Conservation (phyloP, 2,888 invertebrate species). For the Selenia dentaria region DNA sequence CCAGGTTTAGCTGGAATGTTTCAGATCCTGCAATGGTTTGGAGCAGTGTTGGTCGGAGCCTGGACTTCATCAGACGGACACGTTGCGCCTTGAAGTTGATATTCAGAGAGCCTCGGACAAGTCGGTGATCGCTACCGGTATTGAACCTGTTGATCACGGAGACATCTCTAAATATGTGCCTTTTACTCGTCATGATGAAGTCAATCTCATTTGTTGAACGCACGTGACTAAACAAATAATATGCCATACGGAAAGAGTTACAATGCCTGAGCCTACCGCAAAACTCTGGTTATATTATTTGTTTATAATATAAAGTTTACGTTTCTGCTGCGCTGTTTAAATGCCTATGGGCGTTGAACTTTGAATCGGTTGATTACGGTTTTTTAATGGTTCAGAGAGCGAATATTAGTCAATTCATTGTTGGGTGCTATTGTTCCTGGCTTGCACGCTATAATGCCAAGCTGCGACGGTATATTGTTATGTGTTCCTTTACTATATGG, state of each 20-base stretch:
- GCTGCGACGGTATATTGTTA: conserved; percentile 34
- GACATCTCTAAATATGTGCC: too few species aligned
- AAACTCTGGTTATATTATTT: conserved; percentile 73
- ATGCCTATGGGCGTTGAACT: conserved; percentile 70
- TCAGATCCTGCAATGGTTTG: too few species aligned
- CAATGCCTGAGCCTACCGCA: conserved; percentile 74
- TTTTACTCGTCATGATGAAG: too few species aligned
- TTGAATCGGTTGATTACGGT: conserved; percentile 74
- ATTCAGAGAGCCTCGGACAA: too few species aligned
- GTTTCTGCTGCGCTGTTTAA: conserved; percentile 56
- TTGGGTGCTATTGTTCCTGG: conserved; percentile 48
- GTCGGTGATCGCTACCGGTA: too few species aligned
- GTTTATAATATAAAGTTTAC: conserved; percentile 76
- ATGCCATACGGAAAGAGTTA: conserved; percentile 54
- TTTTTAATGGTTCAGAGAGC: conserved; percentile 70
- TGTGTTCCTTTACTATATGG: conserved; percentile 11
- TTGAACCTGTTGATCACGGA: too few species aligned
- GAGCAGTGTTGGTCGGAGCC: too few species aligned
- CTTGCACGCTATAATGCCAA: conserved; percentile 21
- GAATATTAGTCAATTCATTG: conserved; percentile 68
- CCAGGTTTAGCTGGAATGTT: too few species aligned
- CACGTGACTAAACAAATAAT: conserved; percentile 42
- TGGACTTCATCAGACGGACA: too few species aligned
- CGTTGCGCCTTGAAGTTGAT: too few species aligned
- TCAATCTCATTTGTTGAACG: background rate